Base-by-base conservation (phyloP, 1,140 invertebrate species). In the Aphaenogaster ashmeadi region DNA sequence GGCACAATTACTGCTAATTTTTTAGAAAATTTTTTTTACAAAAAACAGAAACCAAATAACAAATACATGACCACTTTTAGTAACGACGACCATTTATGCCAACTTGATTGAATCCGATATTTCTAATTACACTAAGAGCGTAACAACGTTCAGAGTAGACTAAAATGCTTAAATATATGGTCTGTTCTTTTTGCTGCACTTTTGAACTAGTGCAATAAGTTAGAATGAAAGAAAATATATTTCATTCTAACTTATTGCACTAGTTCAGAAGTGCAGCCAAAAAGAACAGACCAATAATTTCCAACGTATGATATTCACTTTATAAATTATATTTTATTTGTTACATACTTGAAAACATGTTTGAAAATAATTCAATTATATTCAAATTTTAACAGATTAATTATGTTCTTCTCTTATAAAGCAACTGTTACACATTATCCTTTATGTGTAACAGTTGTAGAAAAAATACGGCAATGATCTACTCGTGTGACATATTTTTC, bases 131-230 rank as follows among this genome's bases (percentile, higher is more conserved):
- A 67, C 21, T 54, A 69, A 27, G n/a, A 81, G 9, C n/a, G 5
- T n/a, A 5, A 52, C 77, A 66, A 52, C 13, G 4, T 83, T 81
- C 79, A 81, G 36, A 79, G 15, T n/a, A 33, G 36, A 8, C 33
- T 41, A 33, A 36, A 47, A 1, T 44, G 21, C 27, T 3, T 71
- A 21, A 50, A 66, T 27, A 27, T 27, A 27, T 27, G 27, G 27
- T 27, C 27, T 27, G 27, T 27, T 27, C 27, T 27, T 27, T 27
- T 27, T 27, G 27, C 27, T 27, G 27, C 27, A 27, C 27, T 27
- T 27, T 0, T 27, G 27, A 27, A 27, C 27, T 27, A 27, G 0
- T 27, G 27, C 27, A 27, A 27, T 27, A 27, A 27, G 27, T 27
- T 27, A 27, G 27, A 27, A 27, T 27, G 27, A 27, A 27, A 27